Evolutionary conservation across 1,140 invertebrate species (phyloP), one percentile per base, ranked within the genome.

Genomic region (Drosophila saltans): DNA sequence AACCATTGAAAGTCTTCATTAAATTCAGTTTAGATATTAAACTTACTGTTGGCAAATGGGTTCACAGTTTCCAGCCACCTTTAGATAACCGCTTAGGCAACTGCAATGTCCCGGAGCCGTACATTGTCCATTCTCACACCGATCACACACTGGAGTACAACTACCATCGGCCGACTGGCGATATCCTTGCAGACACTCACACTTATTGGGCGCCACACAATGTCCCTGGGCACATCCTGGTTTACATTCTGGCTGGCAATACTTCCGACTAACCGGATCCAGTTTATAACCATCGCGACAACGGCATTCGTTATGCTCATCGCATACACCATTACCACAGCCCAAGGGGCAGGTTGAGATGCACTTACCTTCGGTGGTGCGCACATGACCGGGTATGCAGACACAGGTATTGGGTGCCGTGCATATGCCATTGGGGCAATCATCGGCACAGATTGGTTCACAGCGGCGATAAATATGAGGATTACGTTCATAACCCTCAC

Each of bases 281-380:
- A 95, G 75, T 3, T 83, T 92, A 88, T 94, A 96, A 1, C 96
- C 96, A 10, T 93, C 91, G 45, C 93, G 94, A 81, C 96, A 96
- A 1, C 93, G 92, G 82, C 96, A 95, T 1, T 91, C 71, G 39
- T 91, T 84, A 2, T 92, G 91, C 0, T 92, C 92, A 21, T 93
- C 85, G 71, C 94, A 94, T 0, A 93, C 90, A 0, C 94, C 94
- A 52, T 94, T 93, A 57, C 83, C 91, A 40, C 91, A 92, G 11
- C 85, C 91, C 39, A 92, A 66, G 1, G 91, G 91, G n/a, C 91
- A 92, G 30, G 89, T 92, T 11, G 89, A 85, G 41, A 92, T 89
- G 72, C 91, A 92, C 62, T 81, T 88, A n/a, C 81, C 89, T 41
- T 80, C 81, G 10, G 43, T 43, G 24, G 80, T 91, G 1, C 93